A percentile compares a stretch with the other conserved stretches of the same genome.
These are phyloP conservation scores for Actenoides lindsayi DNA, from an alignment of 2,113 vertebrate species.

Conservation along the genomic window DNA sequence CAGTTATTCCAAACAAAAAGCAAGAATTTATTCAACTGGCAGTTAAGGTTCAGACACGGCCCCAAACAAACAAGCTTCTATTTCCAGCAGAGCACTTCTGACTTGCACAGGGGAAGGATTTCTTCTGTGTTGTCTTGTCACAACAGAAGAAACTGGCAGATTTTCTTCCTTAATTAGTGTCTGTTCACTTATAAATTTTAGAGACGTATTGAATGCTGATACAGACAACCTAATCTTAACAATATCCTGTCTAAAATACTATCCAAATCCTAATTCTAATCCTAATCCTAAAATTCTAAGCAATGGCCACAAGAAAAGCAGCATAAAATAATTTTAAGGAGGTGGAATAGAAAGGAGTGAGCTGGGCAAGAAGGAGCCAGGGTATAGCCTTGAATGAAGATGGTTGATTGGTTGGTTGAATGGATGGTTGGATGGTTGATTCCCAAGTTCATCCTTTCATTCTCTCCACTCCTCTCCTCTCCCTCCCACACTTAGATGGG, in stretches of 20 bases:
- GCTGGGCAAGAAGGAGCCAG: background rate
- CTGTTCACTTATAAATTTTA: fast-evolving
- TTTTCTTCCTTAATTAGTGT: background rate
- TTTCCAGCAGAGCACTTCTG: background rate
- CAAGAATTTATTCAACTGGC: too few species aligned
- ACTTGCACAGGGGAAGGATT: background rate
- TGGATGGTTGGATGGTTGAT: too few species aligned
- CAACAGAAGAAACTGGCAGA: background rate
- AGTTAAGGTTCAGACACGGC: fast-evolving
- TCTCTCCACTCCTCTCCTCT: background rate
- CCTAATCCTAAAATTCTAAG: background rate
- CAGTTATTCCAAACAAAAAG: background rate
- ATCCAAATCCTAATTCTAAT: background rate
- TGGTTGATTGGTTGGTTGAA: fast-evolving
- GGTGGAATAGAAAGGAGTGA: background rate
- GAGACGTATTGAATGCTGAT: background rate
- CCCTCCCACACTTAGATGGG: fast-evolving
- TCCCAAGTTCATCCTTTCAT: fast-evolving
- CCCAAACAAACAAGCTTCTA: background rate
- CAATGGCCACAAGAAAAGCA: background rate
- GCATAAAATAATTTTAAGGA: background rate
- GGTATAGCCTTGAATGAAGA: background rate
- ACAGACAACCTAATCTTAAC: background rate
- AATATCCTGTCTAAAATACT: background rate
- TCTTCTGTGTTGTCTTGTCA: background rate